These are phyloP conservation scores for Diarsia mendica DNA, from an alignment of 2,888 invertebrate genomes.

Conservation along the genomic window DNA sequence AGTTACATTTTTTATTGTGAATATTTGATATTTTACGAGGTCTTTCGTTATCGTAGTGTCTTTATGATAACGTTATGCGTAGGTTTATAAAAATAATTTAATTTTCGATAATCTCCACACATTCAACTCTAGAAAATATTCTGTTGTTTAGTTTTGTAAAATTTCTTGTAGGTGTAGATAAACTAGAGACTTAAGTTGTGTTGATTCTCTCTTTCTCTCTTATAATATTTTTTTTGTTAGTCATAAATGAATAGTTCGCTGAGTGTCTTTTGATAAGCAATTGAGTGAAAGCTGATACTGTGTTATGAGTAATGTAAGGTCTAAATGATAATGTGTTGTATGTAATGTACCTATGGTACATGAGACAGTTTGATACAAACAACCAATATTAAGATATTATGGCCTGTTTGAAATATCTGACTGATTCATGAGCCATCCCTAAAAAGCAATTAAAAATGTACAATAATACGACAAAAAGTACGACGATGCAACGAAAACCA, in stretches of 20 bases:
- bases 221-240: slow-evolving; percentile 2
- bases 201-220: not conserved
- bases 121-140: not conserved
- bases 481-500: slow-evolving; percentile 72
- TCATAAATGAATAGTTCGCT: slow-evolving; percentile 20
- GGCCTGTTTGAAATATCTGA: slow-evolving; percentile 4
- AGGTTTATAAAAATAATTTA: slow-evolving; percentile 21
- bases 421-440: slow-evolving; percentile 45
- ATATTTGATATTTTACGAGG: slow-evolving; percentile 68
- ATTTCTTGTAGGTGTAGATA: not conserved
- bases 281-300: slow-evolving; percentile 41
- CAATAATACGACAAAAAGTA: slow-evolving; percentile 64
- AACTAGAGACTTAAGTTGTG: not conserved
- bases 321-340: slow-evolving; percentile 26
- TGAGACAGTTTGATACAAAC: slow-evolving; percentile 41
- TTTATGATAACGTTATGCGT: slow-evolving; percentile 42
- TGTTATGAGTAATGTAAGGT: slow-evolving; percentile 46
- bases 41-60: slow-evolving; percentile 61
- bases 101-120: not conserved
- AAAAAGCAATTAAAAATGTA: slow-evolving; percentile 16
- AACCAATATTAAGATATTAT: not conserved
- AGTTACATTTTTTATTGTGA: slow-evolving; percentile 68
- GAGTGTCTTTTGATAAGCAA: slow-evolving; percentile 43
- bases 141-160: not conserved
- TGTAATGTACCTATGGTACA: slow-evolving; percentile 13